Base-by-base conservation (phyloP, 2,888 invertebrate genomes). In the Nebria salina region DNA sequence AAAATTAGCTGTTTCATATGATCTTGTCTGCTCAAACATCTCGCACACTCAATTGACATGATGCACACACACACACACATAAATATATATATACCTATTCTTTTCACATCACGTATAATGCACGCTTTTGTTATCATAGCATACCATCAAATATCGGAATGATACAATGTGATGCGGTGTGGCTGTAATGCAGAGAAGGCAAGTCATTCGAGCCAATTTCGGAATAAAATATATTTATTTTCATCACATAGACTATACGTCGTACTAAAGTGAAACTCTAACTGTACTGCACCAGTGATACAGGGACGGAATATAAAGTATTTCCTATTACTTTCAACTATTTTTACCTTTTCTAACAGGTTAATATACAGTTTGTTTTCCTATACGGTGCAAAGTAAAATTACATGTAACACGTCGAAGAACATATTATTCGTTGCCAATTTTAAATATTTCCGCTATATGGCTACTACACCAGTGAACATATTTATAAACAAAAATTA, bases 161-260 rank as follows among this genome's bases (percentile, higher is more conserved):
- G 70, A 70, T 34, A 70, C 70, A 70, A 70, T 70, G 20, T 20
- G 11, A 26, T 54, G 54, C 54, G 54, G 54, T 54, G 70, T 70
- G 25, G 70, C 25, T 70, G 70, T 70, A 11, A 70, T 70, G 70
- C 20, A 70, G 70, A 34, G 34, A 70, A 20, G 70, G 70, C 70
- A 70, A 70, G 70, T 70, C 70, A 70, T 70, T 70, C 70, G 70
- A 70, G 70, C 70, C 70, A 20, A 70, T 70, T 70, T 70, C 70
- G 70, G 70, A 70, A 34, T 70, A 70, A 70, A 70, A 70, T 70
- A 70, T 70, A 70, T 70, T 70, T 70, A 70, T 70, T 70, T 70
- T 34, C 26, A 25, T 70, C 20, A 34, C 70, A 70, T 70, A 70
- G 70, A 25, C 25, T 25, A 70, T 70, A 13, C 54, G 54, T 13